These are phyloP conservation scores for Galeopsomyia nigrocyanea DNA, from an alignment of 2,888 invertebrate species.

Conservation along the genomic window DNA sequence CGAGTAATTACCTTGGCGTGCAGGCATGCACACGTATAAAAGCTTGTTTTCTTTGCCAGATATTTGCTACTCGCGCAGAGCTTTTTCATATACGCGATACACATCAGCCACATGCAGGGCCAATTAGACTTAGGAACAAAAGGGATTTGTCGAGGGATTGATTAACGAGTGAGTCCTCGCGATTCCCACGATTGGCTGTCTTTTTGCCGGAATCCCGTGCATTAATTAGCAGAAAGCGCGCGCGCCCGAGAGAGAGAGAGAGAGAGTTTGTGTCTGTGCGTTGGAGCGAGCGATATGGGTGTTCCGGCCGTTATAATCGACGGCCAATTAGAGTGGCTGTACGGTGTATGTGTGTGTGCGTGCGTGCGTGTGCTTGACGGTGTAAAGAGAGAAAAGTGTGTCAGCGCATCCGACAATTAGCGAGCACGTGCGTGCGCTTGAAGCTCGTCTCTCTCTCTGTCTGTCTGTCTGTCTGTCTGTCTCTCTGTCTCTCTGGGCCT, in stretches of 20 bases:
- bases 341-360: conserved; percentile 9
- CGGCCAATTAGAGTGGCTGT: conserved; percentile 44
- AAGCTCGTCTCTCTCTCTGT: conserved; percentile 46
- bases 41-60: no score
- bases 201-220: conserved; percentile 22
- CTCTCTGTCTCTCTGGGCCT: conserved; percentile 2
- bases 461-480: conserved; percentile 13
- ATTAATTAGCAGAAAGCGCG: conserved; percentile 19
- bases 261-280: conserved; percentile 12
- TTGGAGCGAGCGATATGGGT: conserved; percentile 56
- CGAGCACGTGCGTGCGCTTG: background rate
- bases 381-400: background rate
- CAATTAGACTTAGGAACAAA: background rate
- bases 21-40: background rate
- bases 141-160: background rate
- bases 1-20: conserved; percentile 6
- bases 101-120: background rate
- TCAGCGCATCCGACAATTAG: conserved; percentile 6
- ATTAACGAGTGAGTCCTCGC: conserved; percentile 7
- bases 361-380: background rate
- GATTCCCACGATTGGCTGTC: conserved; percentile 45
- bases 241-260: conserved; percentile 27
- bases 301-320: conserved; percentile 51
- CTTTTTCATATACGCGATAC: no score
- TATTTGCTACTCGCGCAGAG: background rate